phyloP scores from a whole-genome alignment of 2,888 invertebrate species.

The Temnothorax rugatulus region DNA sequence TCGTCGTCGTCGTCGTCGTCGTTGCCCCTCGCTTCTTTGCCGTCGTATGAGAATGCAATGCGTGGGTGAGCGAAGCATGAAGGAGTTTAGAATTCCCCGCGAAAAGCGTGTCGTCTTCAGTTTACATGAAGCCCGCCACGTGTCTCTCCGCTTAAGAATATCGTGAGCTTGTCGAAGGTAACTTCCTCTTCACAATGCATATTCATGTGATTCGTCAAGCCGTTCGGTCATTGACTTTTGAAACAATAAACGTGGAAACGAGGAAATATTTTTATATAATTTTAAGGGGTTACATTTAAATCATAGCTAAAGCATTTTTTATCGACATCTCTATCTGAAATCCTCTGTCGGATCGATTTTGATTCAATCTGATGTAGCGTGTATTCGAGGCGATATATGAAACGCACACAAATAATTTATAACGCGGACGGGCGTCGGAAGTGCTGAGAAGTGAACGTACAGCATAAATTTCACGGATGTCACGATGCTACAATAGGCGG shows the following conservation, averaged over 20 bases:
- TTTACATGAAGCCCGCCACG: slow-evolving; percentile 43
- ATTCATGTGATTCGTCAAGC: neutral
- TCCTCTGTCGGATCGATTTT: neutral
- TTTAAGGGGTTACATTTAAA: neutral
- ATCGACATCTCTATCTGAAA: neutral
- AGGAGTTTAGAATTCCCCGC: slow-evolving; percentile 66
- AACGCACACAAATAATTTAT: slow-evolving; percentile 10
- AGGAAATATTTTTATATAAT: neutral
- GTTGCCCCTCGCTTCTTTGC: slow-evolving; percentile 47
- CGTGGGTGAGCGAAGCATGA: slow-evolving; percentile 71
- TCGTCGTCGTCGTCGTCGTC: slow-evolving; percentile 43
- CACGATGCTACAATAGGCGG: slow-evolving; percentile 11
- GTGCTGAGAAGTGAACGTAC: slow-evolving; percentile 27
- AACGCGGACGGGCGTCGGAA: slow-evolving; percentile 5
- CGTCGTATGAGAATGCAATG: slow-evolving; percentile 63
- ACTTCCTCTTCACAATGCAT: neutral
- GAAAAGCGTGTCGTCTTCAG: slow-evolving; percentile 60
- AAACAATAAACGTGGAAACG: neutral
- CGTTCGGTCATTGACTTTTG: neutral
- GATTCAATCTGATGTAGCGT: neutral
- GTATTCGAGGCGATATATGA: neutral
- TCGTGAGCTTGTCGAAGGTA: neutral
- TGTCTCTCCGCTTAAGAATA: neutral
- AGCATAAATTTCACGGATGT: slow-evolving; percentile 43
- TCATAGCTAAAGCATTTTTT: neutral